Base-by-base conservation (phyloP, 2,797 vertebrate genomes). In the Heliangelus exortis region DNA sequence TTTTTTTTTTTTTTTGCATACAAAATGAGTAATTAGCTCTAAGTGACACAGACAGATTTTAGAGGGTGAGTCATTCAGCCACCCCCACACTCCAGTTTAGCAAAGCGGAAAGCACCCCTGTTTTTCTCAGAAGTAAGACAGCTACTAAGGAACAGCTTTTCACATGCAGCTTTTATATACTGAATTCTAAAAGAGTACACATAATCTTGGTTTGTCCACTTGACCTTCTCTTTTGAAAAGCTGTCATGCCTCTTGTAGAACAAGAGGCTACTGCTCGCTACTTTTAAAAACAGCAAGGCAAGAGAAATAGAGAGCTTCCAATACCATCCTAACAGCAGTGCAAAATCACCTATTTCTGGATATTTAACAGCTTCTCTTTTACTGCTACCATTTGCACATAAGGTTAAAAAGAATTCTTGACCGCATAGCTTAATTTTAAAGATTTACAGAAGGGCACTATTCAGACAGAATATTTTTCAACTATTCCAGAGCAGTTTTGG, bases 401-500 rank as follows among this genome's bases (percentile, higher is more conserved):
- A 90, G 57, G 53, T 82, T 86, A 84, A 81, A 91, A 15, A 39
- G 63, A 84, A 90, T 67, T 86, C 79, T 57, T 90, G 89, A 96
- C 76, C 87, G 83, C 36, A 74, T 1, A 79, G 85, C 67, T 93
- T 91, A 75, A 95, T 93, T 87, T 86, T 63, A 23, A 91, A 92
- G 89, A 95, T 93, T 94, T 96, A 96, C 77, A 88, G 68, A 96
- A 72, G 41, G 17, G 53, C 54, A 74, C 36, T 84, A 76, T 72
- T 93, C 63, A 53, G 81, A 36, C 36, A 79, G 83, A 94, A 51
- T 79, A 71, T 74, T 95, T 96, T 96, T 97, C 80, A 94, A 9
- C 77, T 79, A 63, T 58, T 93, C 57, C 85, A 51, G 65, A 87
- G 74, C 45, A n/a, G 71, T 91, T 84, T 65, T 96, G 92, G 91